Base-by-base conservation (phyloP, 2,888 invertebrate genomes). In the Phyllotreta cruciferae region DNA sequence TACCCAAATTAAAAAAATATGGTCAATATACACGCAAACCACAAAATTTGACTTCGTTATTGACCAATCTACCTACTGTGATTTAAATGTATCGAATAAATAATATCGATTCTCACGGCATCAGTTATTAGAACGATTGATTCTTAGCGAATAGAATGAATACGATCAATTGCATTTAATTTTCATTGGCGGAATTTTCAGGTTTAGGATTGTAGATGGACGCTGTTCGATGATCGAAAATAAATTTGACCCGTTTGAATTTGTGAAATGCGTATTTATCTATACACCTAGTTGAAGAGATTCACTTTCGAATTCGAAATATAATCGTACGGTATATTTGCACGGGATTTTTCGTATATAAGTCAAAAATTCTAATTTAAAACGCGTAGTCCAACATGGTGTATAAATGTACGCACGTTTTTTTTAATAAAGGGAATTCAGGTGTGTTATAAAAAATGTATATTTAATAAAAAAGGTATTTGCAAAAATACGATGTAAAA, bases 401-500 rank as follows among this genome's bases (percentile, higher is more conserved):
- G 24, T 24, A 41, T 41, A 41, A 41, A 41, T 41, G 9, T 41
- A 41, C 1, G 41, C 5, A 41, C 9, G 41, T 3, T 41, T 41
- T 44, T 44, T 44, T 44, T 44, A 44, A 13, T 44, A 39, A 11
- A 9, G 10, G 41, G 41, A 24, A 41, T 41, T 13, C 9, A 56
- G 35, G 37, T 38, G 13, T 53, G 53, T 45, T 39, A 57, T 55
- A 62, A 56, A 47, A 49, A 44, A 44, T 36, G 34, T 44, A 36
- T 35, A 56, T 56, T 52, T 42, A 61, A 24, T 24, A 24, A 24
- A 24, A 24, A 35, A 50, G 39, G 55, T 60, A 41, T 44, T 61
- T 57, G 63, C 39, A 64, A 63, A 47, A 56, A 56, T 56, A 53
- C 49, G 49, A 57, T 57, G 60, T 66, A 66, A 66, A 50, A 61